Evolutionary conservation across 2,113 vertebrate species (phyloP), one percentile per base, ranked within the genome.

Genomic region (Synchiropus splendidus): DNA sequence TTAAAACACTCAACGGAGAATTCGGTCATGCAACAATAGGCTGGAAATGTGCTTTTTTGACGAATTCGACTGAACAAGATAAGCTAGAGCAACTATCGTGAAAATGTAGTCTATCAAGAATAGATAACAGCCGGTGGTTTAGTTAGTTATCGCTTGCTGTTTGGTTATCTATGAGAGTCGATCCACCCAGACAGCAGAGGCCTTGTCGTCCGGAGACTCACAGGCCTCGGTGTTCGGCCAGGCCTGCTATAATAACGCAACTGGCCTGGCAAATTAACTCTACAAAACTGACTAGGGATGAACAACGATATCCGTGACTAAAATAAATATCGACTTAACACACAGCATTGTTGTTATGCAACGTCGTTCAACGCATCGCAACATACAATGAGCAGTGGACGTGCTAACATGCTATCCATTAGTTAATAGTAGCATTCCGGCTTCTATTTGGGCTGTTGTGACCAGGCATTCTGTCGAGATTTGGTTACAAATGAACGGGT

Each of bases 141-240:
- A 16, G 58, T 51, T 68, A 35, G 57, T 73, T 54, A 57, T 42
- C 36, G 54, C 37, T 42, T 41, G 68, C 42, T 51, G 42, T 48
- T 27, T 27, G 21, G 21, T 27, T 27, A 27, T 39, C 51, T 61
- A 64, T 63, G 48, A 54, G 56, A 61, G 42, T 56, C 45, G 74
- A 72, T 81, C 77, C 77, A 60, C 79, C 79, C 72, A 69, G 63
- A 58, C 60, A 51, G 61, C 38, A 17, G 48, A 72, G 77, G 79
- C 74, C 79, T 76, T 42, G 42, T 58, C 65, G 69, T 64, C 61
- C 51, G 59, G 57, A 61, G 59, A 53, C 43, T 59, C 8, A 4
- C 45, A 74, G 77, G 79, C 77, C 79, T 73, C 72, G n/a, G 6
- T 41, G 42, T 31, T 45, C 45, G 36, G n/a, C 46, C 18, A 51